phyloP scores from a whole-genome alignment of 2,888 invertebrate species.

The Ariolimax columbianus region DNA sequence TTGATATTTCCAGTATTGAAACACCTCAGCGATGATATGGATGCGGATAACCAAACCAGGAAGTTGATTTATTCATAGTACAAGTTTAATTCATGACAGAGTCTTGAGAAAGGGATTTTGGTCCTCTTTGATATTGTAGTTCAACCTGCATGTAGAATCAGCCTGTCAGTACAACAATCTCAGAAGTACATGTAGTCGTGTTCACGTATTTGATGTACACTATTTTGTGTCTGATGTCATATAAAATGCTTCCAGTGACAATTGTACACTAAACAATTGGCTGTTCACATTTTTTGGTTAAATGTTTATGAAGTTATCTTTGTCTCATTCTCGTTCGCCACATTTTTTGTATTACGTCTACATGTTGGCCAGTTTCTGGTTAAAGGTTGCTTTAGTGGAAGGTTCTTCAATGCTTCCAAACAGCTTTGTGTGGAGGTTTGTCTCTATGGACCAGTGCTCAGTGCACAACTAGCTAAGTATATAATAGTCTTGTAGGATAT shows the following conservation, averaged over 20 bases:
- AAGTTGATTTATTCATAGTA: background rate
- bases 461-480: too few relatives aligned
- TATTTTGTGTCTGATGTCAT: conserved; percentile 22
- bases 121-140: background rate
- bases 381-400: too few relatives aligned
- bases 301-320: too few relatives aligned
- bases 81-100: background rate
- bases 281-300: too few relatives aligned
- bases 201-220: conserved; percentile 7
- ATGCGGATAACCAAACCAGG: background rate
- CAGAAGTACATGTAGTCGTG: background rate
- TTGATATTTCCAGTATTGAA: conserved; percentile 52
- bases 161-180: background rate
- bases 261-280: too few relatives aligned
- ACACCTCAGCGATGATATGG: conserved; percentile 48
- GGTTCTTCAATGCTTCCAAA: too few relatives aligned
- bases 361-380: too few relatives aligned
- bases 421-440: too few relatives aligned
- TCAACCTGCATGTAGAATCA: background rate
- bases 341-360: too few relatives aligned
- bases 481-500: too few relatives aligned
- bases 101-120: background rate
- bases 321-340: too few relatives aligned
- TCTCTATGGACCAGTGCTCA: too few relatives aligned
- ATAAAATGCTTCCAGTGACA: conserved; percentile 15